Conservation (phyloP, 2,113 vertebrate species). For the Sphaerodactylus townsendi region DNA sequence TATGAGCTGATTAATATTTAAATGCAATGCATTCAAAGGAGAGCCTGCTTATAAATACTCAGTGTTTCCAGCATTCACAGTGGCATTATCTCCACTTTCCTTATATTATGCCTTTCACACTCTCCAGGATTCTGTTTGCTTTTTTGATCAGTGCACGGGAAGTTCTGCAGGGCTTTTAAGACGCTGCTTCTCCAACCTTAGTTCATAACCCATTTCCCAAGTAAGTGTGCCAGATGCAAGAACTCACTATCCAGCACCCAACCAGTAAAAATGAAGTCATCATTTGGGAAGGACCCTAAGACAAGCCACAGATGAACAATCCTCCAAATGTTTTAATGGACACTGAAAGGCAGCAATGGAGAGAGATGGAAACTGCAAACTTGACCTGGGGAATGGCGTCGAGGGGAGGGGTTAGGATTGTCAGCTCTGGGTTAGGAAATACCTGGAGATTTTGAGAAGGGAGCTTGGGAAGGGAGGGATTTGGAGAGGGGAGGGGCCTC, state of each 20-base stretch:
- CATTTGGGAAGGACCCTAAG: not conserved
- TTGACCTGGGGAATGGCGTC: no score
- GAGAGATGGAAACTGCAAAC: no score
- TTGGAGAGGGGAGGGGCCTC: no score
- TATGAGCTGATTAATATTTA: conserved; percentile 52
- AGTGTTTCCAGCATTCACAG: not conserved
- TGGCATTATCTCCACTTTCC: not conserved
- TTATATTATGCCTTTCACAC: not conserved
- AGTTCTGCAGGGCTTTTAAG: not conserved
- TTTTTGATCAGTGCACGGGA: not conserved
- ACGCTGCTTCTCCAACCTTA: not conserved
- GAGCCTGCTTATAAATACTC: conserved; percentile 31
- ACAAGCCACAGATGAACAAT: not conserved
- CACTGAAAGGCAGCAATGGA: no score
- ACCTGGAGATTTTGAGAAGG: no score
- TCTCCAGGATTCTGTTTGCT: not conserved
- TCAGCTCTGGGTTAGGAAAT: no score
- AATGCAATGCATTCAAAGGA: conserved; percentile 32
- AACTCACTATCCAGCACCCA: not conserved
- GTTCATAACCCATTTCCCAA: not conserved
- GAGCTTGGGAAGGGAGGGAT: no score
- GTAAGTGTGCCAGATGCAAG: not conserved
- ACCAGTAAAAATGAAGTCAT: not conserved
- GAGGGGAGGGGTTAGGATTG: no score
- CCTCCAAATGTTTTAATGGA: no score